Conservation (phyloP, 2,797 vertebrate species). For the Crocodylus rhombifer region DNA sequence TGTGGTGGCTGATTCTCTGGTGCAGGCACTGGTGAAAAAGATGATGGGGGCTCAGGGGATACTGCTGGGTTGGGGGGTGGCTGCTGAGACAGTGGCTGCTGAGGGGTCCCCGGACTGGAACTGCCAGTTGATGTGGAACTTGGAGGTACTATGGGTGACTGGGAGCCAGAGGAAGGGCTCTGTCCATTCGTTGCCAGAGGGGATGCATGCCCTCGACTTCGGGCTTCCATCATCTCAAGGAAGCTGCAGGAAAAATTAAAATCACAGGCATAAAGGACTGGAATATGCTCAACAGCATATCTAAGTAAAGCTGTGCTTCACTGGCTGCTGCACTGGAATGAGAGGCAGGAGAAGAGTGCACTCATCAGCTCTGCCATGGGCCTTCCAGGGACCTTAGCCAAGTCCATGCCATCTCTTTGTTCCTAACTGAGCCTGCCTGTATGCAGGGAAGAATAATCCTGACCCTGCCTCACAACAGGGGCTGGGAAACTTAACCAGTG, state of each 20-base stretch:
- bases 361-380: not conserved
- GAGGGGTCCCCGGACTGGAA: constrained; percentile 93
- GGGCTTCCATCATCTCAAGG: constrained; percentile 93
- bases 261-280: constrained; percentile 1
- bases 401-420: not conserved
- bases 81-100: constrained; percentile 70
- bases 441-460: not conserved
- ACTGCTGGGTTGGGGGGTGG: constrained; percentile 34
- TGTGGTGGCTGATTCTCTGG: constrained; percentile 51
- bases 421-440: not conserved
- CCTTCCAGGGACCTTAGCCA: not conserved
- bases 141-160: constrained; percentile 90
- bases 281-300: not conserved
- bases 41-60: constrained; percentile 67
- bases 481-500: not conserved
- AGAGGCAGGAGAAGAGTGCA: not conserved
- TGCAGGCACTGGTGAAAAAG: constrained; percentile 57
- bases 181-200: constrained; percentile 89
- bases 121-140: constrained; percentile 89
- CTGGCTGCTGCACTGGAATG: not conserved
- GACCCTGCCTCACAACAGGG: not conserved
- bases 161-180: constrained; percentile 93
- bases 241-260: constrained; percentile 84
- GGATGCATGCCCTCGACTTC: constrained; percentile 86
- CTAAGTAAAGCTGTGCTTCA: not conserved